Evolutionary conservation across 2,888 invertebrate genomes (phyloP), one percentile per base, ranked within the genome.

Genomic region (Hedychridium roseum): DNA sequence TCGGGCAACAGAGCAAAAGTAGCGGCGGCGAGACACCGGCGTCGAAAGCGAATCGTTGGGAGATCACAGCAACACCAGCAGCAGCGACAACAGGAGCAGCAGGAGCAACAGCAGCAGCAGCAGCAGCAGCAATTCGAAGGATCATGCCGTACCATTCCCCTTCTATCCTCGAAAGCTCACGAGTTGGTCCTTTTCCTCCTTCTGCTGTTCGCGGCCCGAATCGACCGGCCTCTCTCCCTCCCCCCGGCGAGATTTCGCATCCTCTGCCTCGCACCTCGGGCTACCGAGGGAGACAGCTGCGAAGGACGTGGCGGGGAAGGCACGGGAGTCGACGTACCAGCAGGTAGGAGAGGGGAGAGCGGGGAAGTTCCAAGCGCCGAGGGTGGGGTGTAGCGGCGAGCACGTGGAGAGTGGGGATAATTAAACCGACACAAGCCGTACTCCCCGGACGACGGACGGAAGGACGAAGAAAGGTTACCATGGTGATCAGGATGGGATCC

Each of bases 401-500:
- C 45, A 23, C 40, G 37, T 28, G 64, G 50, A 37, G 28, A 46
- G 64, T 50, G 63, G 75, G 78, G 76, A 71, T 76, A 75, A 76
- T 75, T 71, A 72, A 66, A 70, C 73, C 55, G 64, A 66, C 68
- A 64, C 72, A 59, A 62, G 57, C 44, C 54, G 51, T 35, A 51
- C 41, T 45, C 49, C 52, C 56, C 50, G 51, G 55, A 56, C 49
- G 62, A 48, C 48, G 56, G 46, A 60, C 60, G 63, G 70, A 65
- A 66, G 69, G 70, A 54, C 65, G 70, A 73, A 75, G 73, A 74
- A 75, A 71, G 68, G 75, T 77, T 73, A 64, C 72, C 67, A 83
- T 82, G 81, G 82, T 80, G 66, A 79, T 83, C 64, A 80, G 81
- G 65, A 79, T 82, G 68, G 81, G 80, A 79, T 82, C 83, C 74